Evolutionary conservation across 92 coral and sea anemone species (phyloP).

Genomic region (Pocillopora meandrina): DNA sequence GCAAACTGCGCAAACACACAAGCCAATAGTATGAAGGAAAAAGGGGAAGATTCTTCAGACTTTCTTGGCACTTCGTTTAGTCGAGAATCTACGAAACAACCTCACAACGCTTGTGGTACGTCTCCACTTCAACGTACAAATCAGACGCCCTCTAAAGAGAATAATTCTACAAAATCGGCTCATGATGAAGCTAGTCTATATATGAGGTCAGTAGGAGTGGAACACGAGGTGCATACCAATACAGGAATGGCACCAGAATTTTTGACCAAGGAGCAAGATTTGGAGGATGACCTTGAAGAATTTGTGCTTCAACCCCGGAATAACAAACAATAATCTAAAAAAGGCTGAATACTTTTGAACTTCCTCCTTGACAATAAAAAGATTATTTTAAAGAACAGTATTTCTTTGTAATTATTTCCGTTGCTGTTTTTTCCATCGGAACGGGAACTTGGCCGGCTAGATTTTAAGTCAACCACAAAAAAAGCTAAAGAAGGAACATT

Average conservation of each 20-base stretch:
- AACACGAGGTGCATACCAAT: neutral
- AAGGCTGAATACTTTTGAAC: no score
- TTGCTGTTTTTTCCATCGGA: no score
- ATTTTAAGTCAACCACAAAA: no score
- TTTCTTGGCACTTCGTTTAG: neutral
- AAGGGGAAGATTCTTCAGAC: neutral
- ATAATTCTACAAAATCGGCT: neutral
- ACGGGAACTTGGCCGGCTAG: no score
- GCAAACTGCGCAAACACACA: neutral
- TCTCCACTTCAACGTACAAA: neutral
- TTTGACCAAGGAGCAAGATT: neutral
- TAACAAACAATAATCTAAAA: neutral
- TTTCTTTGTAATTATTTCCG: no score
- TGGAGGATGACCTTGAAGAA: slow-evolving; percentile 37
- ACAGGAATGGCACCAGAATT: neutral
- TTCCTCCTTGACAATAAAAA: no score
- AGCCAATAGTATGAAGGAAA: neutral
- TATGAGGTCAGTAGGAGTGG: neutral
- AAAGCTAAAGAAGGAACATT: no score
- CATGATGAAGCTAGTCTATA: neutral
- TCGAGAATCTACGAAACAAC: neutral
- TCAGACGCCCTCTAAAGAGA: neutral
- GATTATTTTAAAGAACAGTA: no score
- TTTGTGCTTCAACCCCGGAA: slow-evolving; percentile 22
- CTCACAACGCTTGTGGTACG: neutral